Conservation (phyloP, 2,888 invertebrate species). For the Poecilus cupreus region DNA sequence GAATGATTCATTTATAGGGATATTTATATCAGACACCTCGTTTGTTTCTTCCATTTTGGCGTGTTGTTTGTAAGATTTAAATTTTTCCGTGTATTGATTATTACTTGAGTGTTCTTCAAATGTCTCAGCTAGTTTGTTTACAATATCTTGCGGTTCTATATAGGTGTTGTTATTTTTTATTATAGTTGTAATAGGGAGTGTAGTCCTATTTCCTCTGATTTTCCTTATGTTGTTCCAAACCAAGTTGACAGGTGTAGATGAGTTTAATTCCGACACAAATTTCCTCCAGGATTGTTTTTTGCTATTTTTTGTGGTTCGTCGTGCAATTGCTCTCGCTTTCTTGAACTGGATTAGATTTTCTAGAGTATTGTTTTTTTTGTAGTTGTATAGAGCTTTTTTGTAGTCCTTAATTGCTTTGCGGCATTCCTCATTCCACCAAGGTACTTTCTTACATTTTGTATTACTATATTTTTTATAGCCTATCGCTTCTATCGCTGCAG, state of each 20-base stretch:
- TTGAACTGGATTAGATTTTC: conserved; percentile 4
- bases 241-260: neutral
- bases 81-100: neutral
- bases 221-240: conserved; percentile 17
- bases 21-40: neutral
- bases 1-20: neutral
- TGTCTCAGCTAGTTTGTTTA: neutral
- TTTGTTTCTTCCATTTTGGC: neutral
- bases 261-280: neutral
- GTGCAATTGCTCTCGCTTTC: neutral
- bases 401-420: neutral
- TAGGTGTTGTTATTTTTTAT: neutral
- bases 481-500: neutral
- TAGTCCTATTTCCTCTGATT: neutral
- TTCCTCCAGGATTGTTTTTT: conserved; percentile 21
- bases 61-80: neutral
- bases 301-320: neutral
- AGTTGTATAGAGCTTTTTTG: neutral
- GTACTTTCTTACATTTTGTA: neutral
- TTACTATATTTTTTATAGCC: neutral
- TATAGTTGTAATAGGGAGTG: neutral
- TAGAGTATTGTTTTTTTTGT: conserved; percentile 2
- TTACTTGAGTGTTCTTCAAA: neutral
- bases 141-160: neutral
- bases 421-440: conserved; percentile 32